Evolutionary conservation across 1,140 invertebrate species (phyloP).

Genomic region (Andrena cerasifolii): DNA sequence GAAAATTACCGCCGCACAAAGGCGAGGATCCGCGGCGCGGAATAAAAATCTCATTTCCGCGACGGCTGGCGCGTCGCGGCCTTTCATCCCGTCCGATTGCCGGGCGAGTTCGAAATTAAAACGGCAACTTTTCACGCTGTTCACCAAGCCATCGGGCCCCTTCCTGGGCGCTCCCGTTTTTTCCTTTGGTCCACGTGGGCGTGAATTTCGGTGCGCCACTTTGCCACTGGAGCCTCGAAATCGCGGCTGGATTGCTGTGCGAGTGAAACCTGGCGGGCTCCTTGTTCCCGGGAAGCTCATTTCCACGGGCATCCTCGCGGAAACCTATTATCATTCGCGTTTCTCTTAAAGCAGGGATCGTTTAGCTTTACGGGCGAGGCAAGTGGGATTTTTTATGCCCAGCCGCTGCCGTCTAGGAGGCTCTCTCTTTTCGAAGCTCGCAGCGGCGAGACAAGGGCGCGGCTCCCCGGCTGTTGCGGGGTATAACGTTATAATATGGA

Average conservation of each 20-base stretch:
- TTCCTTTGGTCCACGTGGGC: slow-evolving; percentile 18
- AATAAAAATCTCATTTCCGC: slow-evolving; percentile 75
- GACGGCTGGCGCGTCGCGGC: slow-evolving; percentile 25
- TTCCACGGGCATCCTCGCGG: not conserved
- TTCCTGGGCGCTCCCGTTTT: not conserved
- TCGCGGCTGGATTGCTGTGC: too few species aligned
- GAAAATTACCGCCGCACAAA: slow-evolving; percentile 68
- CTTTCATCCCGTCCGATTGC: slow-evolving; percentile 51
- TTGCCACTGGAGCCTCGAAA: too few species aligned
- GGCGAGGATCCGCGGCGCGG: slow-evolving; percentile 56
- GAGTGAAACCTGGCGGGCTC: too few species aligned
- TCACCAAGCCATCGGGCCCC: not conserved
- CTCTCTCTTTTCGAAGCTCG: too few species aligned
- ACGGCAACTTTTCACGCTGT: slow-evolving; percentile 18
- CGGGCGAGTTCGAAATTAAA: slow-evolving; percentile 63
- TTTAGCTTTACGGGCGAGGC: not conserved
- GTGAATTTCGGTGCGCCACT: too few species aligned
- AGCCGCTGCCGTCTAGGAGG: too few species aligned
- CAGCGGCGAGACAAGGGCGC: too few species aligned
- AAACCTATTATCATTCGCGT: not conserved
- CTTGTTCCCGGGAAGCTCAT: too few species aligned
- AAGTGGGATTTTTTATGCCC: too few species aligned
- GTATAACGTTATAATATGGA: not conserved
- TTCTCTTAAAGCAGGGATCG: not conserved
- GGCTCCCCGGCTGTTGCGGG: not conserved